Conservation (phyloP, 2,888 invertebrate genomes). For the Aphelenchoides bicaudatus region DNA sequence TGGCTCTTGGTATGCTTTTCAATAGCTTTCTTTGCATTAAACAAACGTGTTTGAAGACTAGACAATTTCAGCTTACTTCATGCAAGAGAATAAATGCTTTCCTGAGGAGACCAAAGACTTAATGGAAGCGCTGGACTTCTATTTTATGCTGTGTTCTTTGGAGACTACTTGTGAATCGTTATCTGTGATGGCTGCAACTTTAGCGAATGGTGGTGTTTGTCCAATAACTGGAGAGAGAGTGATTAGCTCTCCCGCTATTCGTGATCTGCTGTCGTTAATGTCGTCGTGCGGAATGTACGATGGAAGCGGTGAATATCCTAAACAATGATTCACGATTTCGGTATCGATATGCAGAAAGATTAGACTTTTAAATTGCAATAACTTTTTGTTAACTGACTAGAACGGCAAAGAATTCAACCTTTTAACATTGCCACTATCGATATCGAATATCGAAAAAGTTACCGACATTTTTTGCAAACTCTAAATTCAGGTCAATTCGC, state of each 20-base stretch:
- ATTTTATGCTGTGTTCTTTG: slow-evolving; percentile 68
- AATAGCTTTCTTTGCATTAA: too few relatives aligned
- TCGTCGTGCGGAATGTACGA: slow-evolving; percentile 87
- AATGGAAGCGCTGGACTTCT: slow-evolving; percentile 64
- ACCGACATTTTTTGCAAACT: not conserved
- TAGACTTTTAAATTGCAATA: too few relatives aligned
- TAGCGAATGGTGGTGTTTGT: slow-evolving; percentile 50
- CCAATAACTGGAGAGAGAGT: slow-evolving; percentile 53
- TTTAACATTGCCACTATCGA: too few relatives aligned
- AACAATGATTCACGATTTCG: too few relatives aligned
- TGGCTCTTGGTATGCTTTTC: too few relatives aligned
- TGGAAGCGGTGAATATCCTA: too few relatives aligned
- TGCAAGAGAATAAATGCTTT: slow-evolving; percentile 78
- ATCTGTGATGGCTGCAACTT: slow-evolving; percentile 65
- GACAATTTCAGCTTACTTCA: slow-evolving; percentile 91
- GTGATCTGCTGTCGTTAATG: slow-evolving; percentile 89
- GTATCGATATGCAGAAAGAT: too few relatives aligned
- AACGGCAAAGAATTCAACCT: too few relatives aligned
- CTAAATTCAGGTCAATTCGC: slow-evolving; percentile 10
- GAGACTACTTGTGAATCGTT: slow-evolving; percentile 88
- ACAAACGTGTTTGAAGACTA: too few relatives aligned
- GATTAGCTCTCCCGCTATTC: slow-evolving; percentile 67
- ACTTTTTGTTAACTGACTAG: too few relatives aligned
- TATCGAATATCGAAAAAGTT: not conserved
- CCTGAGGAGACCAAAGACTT: slow-evolving; percentile 37